A percentile compares a stretch with the other conserved stretches of the same genome.
phyloP scores from a whole-genome alignment of 2,113 vertebrate genomes.

The Balaeniceps rex region DNA sequence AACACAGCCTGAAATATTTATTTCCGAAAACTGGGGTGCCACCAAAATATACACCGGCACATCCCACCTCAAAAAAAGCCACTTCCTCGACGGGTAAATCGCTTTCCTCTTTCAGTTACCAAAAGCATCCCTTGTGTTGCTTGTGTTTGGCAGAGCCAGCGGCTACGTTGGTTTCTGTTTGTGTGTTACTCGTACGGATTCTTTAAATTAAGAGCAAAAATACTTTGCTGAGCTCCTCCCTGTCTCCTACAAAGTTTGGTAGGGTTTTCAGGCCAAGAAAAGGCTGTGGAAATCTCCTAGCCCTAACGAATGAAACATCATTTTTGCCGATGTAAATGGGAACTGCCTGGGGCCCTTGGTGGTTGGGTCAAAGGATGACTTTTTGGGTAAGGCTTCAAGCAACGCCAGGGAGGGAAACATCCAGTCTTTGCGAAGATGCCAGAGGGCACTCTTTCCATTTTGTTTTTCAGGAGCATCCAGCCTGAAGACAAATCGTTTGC shows the following conservation, averaged over 20 bases:
- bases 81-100: not conserved
- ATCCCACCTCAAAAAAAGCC: not conserved
- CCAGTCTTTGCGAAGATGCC: not conserved
- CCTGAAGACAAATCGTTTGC: slow-evolving; percentile 90
- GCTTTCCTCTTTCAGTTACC: not conserved
- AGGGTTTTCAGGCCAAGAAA: not conserved
- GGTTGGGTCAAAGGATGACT: not conserved
- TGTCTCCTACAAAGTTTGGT: not conserved
- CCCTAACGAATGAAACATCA: not conserved
- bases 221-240: not conserved
- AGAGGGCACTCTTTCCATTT: not conserved
- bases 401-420: not conserved
- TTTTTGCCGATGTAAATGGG: not conserved
- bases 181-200: fast-evolving
- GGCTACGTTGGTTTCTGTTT: not conserved
- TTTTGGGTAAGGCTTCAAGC: not conserved
- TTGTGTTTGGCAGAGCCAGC: not conserved
- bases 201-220: not conserved
- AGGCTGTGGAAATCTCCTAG: not conserved
- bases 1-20: not conserved
- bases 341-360: not conserved
- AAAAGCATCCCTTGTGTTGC: not conserved
- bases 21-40: not conserved
- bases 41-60: not conserved
- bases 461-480: slow-evolving; percentile 76